Conservation (phyloP, 2,113 vertebrate genomes). For the Silurus asotus region DNA sequence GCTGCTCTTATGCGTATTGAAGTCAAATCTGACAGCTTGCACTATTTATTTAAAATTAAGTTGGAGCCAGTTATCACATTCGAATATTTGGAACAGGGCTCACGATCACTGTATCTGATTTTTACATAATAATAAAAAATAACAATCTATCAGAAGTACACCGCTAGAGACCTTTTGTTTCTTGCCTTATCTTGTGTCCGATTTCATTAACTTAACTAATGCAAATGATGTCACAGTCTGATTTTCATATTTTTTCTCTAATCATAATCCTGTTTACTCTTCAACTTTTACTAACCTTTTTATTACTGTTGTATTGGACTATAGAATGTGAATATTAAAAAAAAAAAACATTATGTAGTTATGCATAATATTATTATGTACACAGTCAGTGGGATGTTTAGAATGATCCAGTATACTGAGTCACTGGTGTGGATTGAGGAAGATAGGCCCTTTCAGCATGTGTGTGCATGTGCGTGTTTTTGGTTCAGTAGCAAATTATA, state of each 20-base stretch:
- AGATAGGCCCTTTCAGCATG: conserved; percentile 10
- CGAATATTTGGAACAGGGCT: neutral
- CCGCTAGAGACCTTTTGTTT: neutral
- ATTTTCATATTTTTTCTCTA: neutral
- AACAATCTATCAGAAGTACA: neutral
- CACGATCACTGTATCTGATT: neutral
- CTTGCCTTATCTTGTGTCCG: neutral
- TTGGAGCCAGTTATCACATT: neutral
- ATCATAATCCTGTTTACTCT: neutral
- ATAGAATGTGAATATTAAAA: neutral
- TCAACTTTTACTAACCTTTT: neutral
- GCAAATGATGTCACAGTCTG: neutral
- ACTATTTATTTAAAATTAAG: neutral
- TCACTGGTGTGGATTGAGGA: neutral
- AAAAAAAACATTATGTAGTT: too few species aligned
- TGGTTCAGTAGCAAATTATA: conserved; percentile 56
- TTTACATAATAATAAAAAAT: neutral
- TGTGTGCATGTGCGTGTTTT: conserved; percentile 53
- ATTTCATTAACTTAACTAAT: neutral
- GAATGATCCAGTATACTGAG: neutral
- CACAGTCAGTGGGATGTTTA: neutral
- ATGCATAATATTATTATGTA: too few species aligned
- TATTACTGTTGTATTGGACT: neutral
- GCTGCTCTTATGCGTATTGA: conserved; percentile 7
- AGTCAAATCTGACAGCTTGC: neutral